Evolutionary conservation across 2,113 vertebrate species (phyloP).

Genomic region (Nansenia antarctica): DNA sequence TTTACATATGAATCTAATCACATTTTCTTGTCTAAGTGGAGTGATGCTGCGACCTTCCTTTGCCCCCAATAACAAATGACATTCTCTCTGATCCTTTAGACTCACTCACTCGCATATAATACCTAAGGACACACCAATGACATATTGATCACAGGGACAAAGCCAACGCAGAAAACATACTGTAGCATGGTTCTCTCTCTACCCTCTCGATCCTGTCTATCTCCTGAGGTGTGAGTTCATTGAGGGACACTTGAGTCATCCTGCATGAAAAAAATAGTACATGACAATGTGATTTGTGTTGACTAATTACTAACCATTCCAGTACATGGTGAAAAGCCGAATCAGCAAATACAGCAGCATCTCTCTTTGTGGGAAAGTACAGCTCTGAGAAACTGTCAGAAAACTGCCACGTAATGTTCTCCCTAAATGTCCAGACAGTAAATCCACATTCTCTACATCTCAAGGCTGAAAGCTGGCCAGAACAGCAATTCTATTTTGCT

Average conservation of each 20-base stretch:
- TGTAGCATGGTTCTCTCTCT: not conserved
- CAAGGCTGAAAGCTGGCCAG: not conserved
- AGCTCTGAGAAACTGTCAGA: not conserved
- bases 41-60: not conserved
- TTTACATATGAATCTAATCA: slow-evolving; percentile 2
- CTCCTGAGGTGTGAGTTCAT: not conserved
- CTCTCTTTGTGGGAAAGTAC: not conserved
- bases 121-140: not conserved
- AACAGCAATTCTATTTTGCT: not conserved
- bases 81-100: not conserved
- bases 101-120: not conserved
- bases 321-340: not conserved
- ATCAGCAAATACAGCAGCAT: not conserved
- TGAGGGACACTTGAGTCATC: not conserved
- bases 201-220: too few species aligned
- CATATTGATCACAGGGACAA: not conserved
- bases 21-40: not conserved
- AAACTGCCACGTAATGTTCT: not conserved
- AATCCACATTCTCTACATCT: not conserved
- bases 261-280: not conserved
- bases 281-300: not conserved
- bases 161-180: not conserved
- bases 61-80: not conserved
- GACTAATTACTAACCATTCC: not conserved
- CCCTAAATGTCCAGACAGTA: not conserved